These are phyloP conservation scores for Steromphala cineraria DNA, from an alignment of 2,888 invertebrate genomes.

Conservation along the genomic window DNA sequence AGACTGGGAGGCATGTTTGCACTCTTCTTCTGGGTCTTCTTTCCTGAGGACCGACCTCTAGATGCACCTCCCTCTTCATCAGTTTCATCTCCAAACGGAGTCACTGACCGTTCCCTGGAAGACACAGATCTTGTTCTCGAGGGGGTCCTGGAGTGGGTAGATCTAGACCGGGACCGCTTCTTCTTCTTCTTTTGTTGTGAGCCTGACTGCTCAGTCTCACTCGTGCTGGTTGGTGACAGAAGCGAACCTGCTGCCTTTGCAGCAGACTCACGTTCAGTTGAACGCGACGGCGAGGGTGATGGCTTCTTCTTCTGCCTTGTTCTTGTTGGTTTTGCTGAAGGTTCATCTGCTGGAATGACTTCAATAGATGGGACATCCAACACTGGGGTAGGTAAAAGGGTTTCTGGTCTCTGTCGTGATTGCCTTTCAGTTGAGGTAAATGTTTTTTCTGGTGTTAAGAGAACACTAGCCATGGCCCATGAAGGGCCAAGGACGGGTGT, in stretches of 20 bases:
- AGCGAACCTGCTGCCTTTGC: background rate
- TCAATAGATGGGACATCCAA: background rate
- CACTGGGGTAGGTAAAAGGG: background rate
- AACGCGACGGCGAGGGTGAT: background rate
- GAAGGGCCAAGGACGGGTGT: background rate
- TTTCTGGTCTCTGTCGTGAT: background rate
- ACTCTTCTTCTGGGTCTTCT: background rate
- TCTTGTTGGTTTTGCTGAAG: background rate
- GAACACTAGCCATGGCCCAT: conserved; percentile 13
- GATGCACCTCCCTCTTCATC: background rate
- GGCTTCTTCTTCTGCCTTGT: background rate
- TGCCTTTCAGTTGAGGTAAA: background rate
- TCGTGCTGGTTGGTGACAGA: conserved; percentile 9
- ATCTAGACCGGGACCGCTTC: background rate
- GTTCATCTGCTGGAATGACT: background rate
- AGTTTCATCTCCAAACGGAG: background rate
- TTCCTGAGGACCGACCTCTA: background rate
- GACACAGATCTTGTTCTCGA: background rate
- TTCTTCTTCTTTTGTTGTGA: background rate
- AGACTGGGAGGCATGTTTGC: background rate
- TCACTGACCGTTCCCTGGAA: conserved; percentile 4
- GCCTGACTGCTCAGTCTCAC: background rate
- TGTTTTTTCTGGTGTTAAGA: background rate
- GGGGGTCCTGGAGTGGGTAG: background rate
- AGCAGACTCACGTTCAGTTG: background rate